Evolutionary conservation across 1,140 invertebrate genomes (phyloP).

Genomic region (Bombus huntii): DNA sequence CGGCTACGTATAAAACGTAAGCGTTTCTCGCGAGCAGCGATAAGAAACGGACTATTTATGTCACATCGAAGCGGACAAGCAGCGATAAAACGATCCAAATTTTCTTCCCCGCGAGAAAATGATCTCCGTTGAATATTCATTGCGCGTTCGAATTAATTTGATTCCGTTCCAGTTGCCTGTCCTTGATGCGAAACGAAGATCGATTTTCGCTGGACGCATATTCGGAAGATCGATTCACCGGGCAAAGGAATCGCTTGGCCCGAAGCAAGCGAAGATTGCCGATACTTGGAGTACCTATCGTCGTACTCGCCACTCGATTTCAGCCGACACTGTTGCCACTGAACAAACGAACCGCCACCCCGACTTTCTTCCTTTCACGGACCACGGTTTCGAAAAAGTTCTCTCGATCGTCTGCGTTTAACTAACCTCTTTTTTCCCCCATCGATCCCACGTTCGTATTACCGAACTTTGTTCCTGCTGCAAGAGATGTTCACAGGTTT

Average conservation of each 20-base stretch:
- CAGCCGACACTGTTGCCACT: background rate
- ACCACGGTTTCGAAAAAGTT: background rate
- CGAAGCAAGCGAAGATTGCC: background rate
- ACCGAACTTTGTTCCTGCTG: background rate
- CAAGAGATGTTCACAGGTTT: background rate
- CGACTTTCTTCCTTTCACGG: background rate
- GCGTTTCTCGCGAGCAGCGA: no score
- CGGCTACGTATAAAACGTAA: background rate
- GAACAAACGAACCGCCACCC: background rate
- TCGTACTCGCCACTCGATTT: background rate
- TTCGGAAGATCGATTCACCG: background rate
- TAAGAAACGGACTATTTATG: no score
- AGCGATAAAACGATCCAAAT: background rate
- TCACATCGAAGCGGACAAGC: background rate
- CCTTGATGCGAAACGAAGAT: conserved; percentile 8
- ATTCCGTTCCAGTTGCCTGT: conserved; percentile 4
- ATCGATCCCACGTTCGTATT: no score
- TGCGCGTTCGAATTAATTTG: conserved; percentile 28
- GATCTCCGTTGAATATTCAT: conserved; percentile 32
- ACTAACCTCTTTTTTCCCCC: background rate
- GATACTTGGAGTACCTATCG: no score
- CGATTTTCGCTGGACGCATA: background rate
- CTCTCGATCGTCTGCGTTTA: background rate
- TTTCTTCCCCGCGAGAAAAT: conserved; percentile 19
- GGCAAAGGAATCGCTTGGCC: conserved; percentile 2